These are phyloP conservation scores for Cyanoramphus novaezelandiae DNA, from an alignment of 2,113 vertebrate species.

Conservation along the genomic window DNA sequence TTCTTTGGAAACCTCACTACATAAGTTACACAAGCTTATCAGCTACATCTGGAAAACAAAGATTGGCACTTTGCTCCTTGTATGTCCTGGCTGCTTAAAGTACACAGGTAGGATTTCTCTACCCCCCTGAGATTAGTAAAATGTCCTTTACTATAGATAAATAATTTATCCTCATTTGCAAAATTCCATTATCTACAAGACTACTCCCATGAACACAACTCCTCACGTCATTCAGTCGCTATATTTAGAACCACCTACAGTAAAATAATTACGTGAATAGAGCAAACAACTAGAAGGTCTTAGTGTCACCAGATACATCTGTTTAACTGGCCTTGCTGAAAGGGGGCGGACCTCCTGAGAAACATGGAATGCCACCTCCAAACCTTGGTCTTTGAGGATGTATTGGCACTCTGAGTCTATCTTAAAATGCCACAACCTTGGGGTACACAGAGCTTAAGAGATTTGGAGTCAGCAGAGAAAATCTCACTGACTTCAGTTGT, in stretches of 20 bases:
- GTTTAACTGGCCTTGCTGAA: not conserved
- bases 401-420: not conserved
- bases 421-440: not conserved
- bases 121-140: not conserved
- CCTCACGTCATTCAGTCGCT: conserved; percentile 12
- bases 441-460: not conserved
- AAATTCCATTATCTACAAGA: not conserved
- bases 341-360: not conserved
- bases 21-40: not conserved
- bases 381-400: not conserved
- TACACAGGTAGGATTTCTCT: not conserved
- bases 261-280: conserved; percentile 33
- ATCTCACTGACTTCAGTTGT: not conserved
- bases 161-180: not conserved
- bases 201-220: conserved; percentile 8
- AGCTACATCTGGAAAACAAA: not conserved
- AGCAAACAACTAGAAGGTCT: conserved; percentile 31
- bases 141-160: not conserved
- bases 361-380: not conserved
- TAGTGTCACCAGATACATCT: not conserved
- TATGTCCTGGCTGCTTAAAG: not conserved
- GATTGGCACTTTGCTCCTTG: not conserved
- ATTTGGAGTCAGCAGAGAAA: not conserved
- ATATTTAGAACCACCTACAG: conserved; percentile 40
- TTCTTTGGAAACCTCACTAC: not conserved